These are phyloP conservation scores for Cervus canadensis DNA, from an alignment of 2,113 vertebrate species.

Conservation along the genomic window DNA sequence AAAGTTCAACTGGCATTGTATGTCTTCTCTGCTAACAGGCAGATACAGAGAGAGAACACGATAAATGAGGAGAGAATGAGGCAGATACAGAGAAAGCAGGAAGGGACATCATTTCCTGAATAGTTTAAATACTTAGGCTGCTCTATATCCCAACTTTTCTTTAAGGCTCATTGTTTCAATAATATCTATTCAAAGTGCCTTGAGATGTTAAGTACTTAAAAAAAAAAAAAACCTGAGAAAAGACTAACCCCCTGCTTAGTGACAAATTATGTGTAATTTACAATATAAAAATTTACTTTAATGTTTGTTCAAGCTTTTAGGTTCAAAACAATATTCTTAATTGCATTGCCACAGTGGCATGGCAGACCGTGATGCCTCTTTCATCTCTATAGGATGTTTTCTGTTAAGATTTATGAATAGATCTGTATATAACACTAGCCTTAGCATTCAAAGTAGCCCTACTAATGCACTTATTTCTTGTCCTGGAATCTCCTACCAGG, in stretches of 20 bases:
- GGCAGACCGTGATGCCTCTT: background rate
- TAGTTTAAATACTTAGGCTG: too few relatives aligned
- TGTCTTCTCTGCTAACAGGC: background rate
- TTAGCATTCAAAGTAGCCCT: constrained; percentile 1
- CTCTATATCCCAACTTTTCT: background rate
- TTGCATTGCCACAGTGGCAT: background rate
- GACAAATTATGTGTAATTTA: background rate
- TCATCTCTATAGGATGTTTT: background rate
- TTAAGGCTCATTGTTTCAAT: background rate
- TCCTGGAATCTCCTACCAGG: background rate
- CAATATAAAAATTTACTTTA: background rate
- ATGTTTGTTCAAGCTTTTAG: background rate
- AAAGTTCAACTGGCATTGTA: background rate
- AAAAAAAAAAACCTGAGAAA: background rate
- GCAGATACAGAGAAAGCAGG: background rate
- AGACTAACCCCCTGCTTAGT: background rate
- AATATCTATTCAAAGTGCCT: background rate
- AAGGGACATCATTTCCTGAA: background rate
- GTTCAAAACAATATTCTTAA: background rate
- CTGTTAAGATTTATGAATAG: background rate
- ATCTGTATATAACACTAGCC: background rate
- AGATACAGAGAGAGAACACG: background rate
- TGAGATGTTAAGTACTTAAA: background rate
- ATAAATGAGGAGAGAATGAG: background rate
- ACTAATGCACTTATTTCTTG: background rate